phyloP scores from a whole-genome alignment of 2,113 vertebrate species.

The Oryzias woworae region DNA sequence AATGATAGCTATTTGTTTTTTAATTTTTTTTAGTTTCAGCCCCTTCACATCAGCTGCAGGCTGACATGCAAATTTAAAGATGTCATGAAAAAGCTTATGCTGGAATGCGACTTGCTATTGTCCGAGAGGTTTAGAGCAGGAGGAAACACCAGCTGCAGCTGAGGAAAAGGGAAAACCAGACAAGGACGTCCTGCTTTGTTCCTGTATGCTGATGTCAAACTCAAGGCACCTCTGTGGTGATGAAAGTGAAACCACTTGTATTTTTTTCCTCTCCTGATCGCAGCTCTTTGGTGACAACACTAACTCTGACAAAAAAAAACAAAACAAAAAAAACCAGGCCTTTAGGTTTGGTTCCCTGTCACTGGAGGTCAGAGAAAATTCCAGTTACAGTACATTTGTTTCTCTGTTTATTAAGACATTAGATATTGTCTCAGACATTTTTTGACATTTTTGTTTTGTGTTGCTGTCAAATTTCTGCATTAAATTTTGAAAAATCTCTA shows the following conservation, averaged over 20 bases:
- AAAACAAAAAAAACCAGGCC: not conserved
- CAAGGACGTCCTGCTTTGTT: slow-evolving; percentile 38
- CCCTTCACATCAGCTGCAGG: no score
- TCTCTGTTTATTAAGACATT: no score
- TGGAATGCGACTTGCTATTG: slow-evolving; percentile 2
- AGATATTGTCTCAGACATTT: no score
- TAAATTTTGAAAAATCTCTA: no score
- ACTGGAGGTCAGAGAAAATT: no score
- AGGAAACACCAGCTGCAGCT: slow-evolving; percentile 38
- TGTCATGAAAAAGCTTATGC: not conserved
- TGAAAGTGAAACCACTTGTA: slow-evolving; percentile 19
- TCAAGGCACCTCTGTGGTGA: slow-evolving; percentile 8
- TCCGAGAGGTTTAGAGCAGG: slow-evolving; percentile 21
- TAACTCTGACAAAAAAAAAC: not conserved
- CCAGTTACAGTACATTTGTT: no score
- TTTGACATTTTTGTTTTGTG: no score
- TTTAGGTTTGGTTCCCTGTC: no score
- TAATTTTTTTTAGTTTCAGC: no score
- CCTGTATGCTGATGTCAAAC: slow-evolving; percentile 25
- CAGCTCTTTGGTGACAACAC: not conserved
- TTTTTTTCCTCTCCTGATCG: not conserved
- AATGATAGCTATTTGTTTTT: no score
- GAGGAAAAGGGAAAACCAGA: slow-evolving; percentile 42
- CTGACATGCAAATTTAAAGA: no score
- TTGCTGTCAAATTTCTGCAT: no score